Evolutionary conservation across 37 sponge, comb jelly and placozoan genomes (phyloP).

Genomic region (Ianthella basta): DNA sequence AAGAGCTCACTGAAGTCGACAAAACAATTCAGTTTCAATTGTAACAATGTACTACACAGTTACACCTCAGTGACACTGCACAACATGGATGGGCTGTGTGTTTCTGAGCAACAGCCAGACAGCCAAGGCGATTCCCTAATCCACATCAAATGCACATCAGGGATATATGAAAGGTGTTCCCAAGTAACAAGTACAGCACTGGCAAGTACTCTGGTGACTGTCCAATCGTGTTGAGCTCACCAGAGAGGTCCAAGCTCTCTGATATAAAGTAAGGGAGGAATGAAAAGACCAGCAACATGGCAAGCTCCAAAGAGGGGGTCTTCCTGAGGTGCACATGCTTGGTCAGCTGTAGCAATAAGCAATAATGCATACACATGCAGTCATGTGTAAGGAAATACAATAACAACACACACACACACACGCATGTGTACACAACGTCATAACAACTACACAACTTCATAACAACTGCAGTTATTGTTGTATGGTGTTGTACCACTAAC

Average conservation of each 20-base stretch:
- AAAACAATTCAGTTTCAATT: too few species aligned
- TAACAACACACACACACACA: neutral
- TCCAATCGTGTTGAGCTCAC: constrained; percentile 18
- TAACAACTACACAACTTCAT: too few species aligned
- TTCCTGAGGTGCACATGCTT: constrained; percentile 76
- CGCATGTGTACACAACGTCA: neutral
- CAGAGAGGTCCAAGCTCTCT: constrained; percentile 89
- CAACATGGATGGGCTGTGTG: too few species aligned
- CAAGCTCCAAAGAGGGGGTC: constrained; percentile 88
- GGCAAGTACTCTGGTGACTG: neutral
- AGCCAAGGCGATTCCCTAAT: too few species aligned
- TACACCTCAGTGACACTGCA: too few species aligned
- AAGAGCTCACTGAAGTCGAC: too few species aligned
- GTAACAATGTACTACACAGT: neutral
- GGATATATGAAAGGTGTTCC: too few species aligned
- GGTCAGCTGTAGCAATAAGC: constrained; percentile 46
- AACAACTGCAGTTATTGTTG: too few species aligned
- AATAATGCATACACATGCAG: neutral
- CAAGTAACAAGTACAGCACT: too few species aligned
- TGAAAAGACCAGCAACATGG: constrained; percentile 80
- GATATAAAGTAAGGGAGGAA: constrained; percentile 93
- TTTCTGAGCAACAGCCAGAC: too few species aligned
- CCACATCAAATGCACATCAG: too few species aligned
- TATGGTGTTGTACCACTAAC: constrained; percentile 28
- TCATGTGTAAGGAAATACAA: neutral